These are phyloP conservation scores for Anoura caudifer DNA, from an alignment of 2,113 vertebrate species.

Conservation along the genomic window DNA sequence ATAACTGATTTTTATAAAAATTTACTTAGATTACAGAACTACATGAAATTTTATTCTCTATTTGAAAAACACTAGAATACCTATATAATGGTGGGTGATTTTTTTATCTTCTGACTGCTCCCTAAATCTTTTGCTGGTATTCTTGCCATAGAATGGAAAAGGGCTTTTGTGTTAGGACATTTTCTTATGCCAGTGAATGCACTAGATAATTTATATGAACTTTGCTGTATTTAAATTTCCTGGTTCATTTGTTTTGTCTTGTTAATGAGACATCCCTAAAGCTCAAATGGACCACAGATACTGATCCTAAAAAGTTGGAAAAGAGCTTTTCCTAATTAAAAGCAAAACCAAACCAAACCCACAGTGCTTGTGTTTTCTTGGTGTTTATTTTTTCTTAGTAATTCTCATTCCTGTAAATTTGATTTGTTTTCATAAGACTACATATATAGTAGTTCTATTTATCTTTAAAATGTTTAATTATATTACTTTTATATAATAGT, in stretches of 20 bases:
- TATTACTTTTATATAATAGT: background rate
- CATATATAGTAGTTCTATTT: background rate
- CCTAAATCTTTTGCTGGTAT: background rate
- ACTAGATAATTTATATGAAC: background rate
- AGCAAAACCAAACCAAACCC: background rate
- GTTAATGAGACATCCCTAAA: conserved; percentile 2
- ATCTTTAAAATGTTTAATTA: background rate
- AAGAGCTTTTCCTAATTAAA: conserved; percentile 36
- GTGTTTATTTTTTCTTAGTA: background rate
- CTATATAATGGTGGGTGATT: background rate
- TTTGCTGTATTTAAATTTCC: background rate
- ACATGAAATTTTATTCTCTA: background rate
- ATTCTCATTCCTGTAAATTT: background rate
- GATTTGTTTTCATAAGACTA: background rate
- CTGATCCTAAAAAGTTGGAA: background rate
- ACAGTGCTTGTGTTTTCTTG: background rate
- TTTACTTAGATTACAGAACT: background rate
- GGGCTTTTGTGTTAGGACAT: background rate
- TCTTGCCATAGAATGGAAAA: background rate
- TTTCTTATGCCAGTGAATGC: background rate
- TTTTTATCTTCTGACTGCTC: background rate
- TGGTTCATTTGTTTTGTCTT: background rate
- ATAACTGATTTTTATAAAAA: background rate
- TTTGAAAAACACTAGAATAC: background rate
- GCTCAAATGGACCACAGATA: background rate